Conservation (phyloP, 2,888 invertebrate genomes). For the Yponomeuta sedellus region DNA sequence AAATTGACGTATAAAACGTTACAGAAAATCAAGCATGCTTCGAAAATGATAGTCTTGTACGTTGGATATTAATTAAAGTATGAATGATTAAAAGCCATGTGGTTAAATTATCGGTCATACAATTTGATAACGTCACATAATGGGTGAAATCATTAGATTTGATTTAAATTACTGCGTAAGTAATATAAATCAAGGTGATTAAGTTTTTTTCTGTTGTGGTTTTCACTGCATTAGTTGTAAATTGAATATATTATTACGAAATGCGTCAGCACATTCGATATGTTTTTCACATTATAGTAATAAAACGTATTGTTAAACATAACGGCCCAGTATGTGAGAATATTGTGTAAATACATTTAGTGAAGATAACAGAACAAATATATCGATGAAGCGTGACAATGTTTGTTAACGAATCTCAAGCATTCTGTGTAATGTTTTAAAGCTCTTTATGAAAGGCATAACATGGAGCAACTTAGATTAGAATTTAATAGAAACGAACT, state of each 20-base stretch:
- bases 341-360: background rate
- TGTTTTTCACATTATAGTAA: background rate
- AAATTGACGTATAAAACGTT: too few species aligned
- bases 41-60: too few species aligned
- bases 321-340: background rate
- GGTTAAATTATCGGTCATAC: background rate
- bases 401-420: background rate
- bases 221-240: background rate
- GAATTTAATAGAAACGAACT: too few species aligned
- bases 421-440: background rate
- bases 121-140: background rate
- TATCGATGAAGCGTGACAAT: background rate
- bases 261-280: background rate
- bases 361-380: background rate
- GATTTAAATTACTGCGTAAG: background rate
- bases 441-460: background rate
- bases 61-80: background rate
- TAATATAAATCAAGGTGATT: background rate
- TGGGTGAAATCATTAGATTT: background rate
- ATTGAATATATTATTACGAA: background rate
- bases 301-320: background rate
- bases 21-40: too few species aligned
- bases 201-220: background rate
- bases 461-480: too few species aligned
- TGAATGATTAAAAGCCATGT: background rate